Conservation (phyloP, 2,797 vertebrate species). For the Sebastes iracundus region DNA sequence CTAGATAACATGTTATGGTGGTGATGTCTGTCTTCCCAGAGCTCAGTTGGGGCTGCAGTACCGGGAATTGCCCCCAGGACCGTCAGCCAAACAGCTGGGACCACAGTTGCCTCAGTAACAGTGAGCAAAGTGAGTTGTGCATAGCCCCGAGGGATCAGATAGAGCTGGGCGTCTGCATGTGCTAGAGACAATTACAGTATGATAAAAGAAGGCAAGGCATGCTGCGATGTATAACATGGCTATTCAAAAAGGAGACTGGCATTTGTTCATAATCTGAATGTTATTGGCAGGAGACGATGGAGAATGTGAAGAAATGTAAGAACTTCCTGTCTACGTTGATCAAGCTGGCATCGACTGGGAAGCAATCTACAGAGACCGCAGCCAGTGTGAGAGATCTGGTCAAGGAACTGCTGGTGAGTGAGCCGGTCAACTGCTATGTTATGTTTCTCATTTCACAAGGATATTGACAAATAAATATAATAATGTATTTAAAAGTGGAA, state of each 20-base stretch:
- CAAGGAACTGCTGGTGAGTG: slow-evolving; percentile 94
- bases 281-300: slow-evolving; percentile 92
- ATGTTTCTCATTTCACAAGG: background rate
- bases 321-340: slow-evolving; percentile 98
- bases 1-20: background rate
- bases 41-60: slow-evolving; percentile 84
- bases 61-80: slow-evolving; percentile 87
- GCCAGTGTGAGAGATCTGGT: slow-evolving; percentile 95
- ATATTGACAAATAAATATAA: background rate
- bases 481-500: background rate
- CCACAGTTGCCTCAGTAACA: slow-evolving; percentile 89
- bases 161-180: background rate
- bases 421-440: background rate
- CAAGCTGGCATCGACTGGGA: slow-evolving; percentile 95
- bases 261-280: slow-evolving; percentile 1
- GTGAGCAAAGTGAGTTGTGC: slow-evolving; percentile 81
- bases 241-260: background rate
- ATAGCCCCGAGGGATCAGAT: background rate
- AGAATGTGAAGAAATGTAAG: slow-evolving; percentile 99
- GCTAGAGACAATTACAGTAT: background rate
- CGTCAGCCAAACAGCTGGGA: slow-evolving; percentile 83
- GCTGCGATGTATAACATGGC: background rate
- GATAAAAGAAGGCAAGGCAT: background rate
- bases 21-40: slow-evolving; percentile 44
- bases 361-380: slow-evolving; percentile 94